These are phyloP conservation scores for Pithys albifrons DNA, from an alignment of 2,113 vertebrate genomes.

Conservation along the genomic window DNA sequence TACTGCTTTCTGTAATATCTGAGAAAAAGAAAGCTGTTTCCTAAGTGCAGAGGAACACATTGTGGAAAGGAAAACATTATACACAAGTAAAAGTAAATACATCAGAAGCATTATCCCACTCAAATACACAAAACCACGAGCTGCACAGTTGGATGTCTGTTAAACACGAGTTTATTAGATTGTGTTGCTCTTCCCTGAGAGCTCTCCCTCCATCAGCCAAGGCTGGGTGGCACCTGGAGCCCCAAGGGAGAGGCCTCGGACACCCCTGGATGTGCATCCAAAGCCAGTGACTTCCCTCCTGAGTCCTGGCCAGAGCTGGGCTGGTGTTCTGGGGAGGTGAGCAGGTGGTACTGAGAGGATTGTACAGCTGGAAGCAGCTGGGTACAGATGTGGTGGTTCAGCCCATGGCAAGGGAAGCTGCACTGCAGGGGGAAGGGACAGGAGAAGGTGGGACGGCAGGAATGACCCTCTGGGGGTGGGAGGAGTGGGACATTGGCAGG, in stretches of 20 bases:
- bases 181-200: neutral
- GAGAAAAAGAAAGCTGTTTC: neutral
- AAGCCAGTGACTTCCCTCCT: neutral
- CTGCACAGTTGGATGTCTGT: neutral
- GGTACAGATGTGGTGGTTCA: fast-evolving
- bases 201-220: neutral
- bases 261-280: fast-evolving
- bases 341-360: fast-evolving
- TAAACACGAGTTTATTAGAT: neutral
- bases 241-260: neutral
- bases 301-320: neutral
- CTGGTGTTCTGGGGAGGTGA: neutral
- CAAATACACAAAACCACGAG: neutral
- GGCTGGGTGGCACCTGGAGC: neutral
- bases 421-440: neutral
- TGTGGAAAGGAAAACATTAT: neutral
- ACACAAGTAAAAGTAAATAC: neutral
- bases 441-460: neutral
- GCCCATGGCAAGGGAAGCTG: fast-evolving
- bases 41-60: neutral
- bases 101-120: neutral
- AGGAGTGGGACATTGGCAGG: neutral
- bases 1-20: neutral
- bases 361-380: fast-evolving
- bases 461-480: neutral